A percentile compares a stretch with the other conserved stretches of the same genome.
Conservation (phyloP, 2,797 vertebrate species). For the Enoplosus armatus region DNA sequence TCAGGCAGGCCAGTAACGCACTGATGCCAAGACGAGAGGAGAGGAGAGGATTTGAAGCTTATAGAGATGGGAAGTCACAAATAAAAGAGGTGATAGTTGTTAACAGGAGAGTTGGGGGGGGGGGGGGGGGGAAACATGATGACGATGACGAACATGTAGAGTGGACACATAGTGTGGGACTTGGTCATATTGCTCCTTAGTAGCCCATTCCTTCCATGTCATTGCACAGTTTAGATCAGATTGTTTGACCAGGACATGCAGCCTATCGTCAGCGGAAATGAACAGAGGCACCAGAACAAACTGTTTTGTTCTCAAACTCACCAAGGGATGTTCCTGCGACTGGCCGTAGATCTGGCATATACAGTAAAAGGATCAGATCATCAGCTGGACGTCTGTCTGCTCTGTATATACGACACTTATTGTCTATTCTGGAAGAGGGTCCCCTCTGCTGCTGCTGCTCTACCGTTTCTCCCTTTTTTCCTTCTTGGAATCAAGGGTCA, state of each 20-base stretch:
- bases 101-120: not conserved
- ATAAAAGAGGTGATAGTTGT: constrained; percentile 8
- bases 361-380: not conserved
- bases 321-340: not conserved
- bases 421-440: not conserved
- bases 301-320: not conserved
- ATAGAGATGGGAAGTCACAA: constrained; percentile 4
- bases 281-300: not conserved
- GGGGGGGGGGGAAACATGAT: not conserved
- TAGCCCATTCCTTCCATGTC: not conserved
- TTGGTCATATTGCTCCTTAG: not conserved
- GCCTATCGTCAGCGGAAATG: not conserved
- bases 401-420: not conserved
- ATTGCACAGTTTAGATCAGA: not conserved
- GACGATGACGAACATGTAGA: not conserved
- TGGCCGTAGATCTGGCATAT: not conserved
- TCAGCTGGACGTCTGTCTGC: not conserved
- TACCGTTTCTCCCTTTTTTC: not conserved
- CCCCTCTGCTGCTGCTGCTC: not conserved
- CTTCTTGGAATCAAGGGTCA: not conserved
- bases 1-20: constrained; percentile 45
- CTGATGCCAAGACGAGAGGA: constrained; percentile 42
- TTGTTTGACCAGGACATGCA: not conserved
- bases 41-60: constrained; percentile 10
- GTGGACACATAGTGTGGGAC: not conserved